phyloP scores from a whole-genome alignment of 2,113 vertebrate species.

The Seriola rivoliana region DNA sequence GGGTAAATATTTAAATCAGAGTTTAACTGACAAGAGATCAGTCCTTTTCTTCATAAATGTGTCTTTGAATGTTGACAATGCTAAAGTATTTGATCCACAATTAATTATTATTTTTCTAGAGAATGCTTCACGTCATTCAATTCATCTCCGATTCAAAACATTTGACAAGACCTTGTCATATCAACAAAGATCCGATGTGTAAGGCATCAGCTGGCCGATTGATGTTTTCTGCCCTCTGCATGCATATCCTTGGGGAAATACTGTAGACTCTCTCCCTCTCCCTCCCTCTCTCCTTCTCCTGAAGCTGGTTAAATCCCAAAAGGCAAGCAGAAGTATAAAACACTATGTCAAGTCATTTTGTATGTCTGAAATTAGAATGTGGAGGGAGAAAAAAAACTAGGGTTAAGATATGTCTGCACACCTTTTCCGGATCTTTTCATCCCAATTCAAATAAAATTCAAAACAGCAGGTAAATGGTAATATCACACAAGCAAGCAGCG shows the following conservation, averaged over 20 bases:
- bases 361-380: slow-evolving; percentile 74
- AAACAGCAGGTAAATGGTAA: slow-evolving; percentile 83
- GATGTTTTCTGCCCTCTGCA: slow-evolving; percentile 80
- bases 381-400: slow-evolving; percentile 60
- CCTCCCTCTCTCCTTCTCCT: slow-evolving; percentile 43
- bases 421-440: slow-evolving; percentile 80
- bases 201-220: slow-evolving; percentile 73
- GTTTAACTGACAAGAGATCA: neutral
- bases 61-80: neutral
- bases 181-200: slow-evolving; percentile 69
- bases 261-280: slow-evolving; percentile 45
- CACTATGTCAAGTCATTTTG: slow-evolving; percentile 74
- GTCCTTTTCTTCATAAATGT: neutral
- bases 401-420: slow-evolving; percentile 75
- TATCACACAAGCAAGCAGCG: slow-evolving; percentile 81
- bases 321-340: slow-evolving; percentile 74
- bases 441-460: slow-evolving; percentile 84
- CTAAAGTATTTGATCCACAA: slow-evolving; percentile 1
- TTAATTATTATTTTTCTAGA: slow-evolving; percentile 17
- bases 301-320: slow-evolving; percentile 77
- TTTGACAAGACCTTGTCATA: slow-evolving; percentile 71
- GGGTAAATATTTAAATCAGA: neutral
- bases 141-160: slow-evolving; percentile 47
- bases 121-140: slow-evolving; percentile 14
- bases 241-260: slow-evolving; percentile 79